Evolutionary conservation across 2,888 invertebrate genomes (phyloP).

Genomic region (Meandrusa payeni): DNA sequence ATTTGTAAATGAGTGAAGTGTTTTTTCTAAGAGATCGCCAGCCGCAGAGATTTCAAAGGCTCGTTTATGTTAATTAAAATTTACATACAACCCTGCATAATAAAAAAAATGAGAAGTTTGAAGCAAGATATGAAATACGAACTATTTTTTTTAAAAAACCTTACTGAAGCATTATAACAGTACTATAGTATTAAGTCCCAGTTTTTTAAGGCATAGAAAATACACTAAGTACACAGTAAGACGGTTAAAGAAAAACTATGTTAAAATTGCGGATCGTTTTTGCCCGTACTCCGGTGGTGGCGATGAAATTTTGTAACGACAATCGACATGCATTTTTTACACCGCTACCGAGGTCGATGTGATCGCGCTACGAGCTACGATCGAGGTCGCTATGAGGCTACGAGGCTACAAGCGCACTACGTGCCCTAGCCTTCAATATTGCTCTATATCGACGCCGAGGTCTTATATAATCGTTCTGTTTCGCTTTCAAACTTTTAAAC

Average conservation of each 20-base stretch:
- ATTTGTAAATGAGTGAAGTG: slow-evolving; percentile 4
- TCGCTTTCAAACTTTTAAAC: too few relatives aligned
- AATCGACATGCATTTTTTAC: slow-evolving; percentile 36
- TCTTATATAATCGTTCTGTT: slow-evolving; percentile 14
- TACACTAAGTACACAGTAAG: too few relatives aligned
- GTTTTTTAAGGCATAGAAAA: too few relatives aligned
- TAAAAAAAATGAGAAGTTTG: slow-evolving; percentile 6
- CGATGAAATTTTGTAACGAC: slow-evolving; percentile 30
- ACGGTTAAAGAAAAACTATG: too few relatives aligned
- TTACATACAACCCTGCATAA: not conserved
- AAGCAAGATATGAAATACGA: slow-evolving; percentile 7
- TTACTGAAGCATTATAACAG: not conserved
- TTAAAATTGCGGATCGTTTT: too few relatives aligned
- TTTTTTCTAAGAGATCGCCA: slow-evolving; percentile 3
- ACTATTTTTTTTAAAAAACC: not conserved
- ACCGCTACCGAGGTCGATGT: slow-evolving; percentile 33
- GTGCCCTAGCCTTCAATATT: slow-evolving; percentile 15
- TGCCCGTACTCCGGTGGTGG: too few relatives aligned
- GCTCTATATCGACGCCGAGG: slow-evolving; percentile 13
- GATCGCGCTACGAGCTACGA: slow-evolving; percentile 31
- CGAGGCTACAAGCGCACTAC: slow-evolving; percentile 26
- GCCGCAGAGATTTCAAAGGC: slow-evolving; percentile 7
- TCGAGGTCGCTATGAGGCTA: slow-evolving; percentile 33
- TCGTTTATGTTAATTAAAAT: slow-evolving; percentile 18
- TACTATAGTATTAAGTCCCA: too few relatives aligned